Conservation (phyloP, 2,888 invertebrate species). For the Neoascia interrupta region DNA sequence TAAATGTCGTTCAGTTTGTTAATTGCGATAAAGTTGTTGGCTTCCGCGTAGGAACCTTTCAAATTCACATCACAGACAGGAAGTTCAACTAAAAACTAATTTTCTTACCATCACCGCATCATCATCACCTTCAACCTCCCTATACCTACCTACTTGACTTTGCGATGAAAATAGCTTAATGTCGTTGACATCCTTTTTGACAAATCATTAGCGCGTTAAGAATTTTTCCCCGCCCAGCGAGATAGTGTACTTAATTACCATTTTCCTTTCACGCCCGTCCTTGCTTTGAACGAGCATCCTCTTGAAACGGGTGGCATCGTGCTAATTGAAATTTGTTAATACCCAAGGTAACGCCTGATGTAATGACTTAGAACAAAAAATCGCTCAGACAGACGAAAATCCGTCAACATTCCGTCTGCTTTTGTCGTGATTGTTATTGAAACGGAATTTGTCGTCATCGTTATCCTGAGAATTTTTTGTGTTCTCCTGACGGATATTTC, state of each 20-base stretch:
- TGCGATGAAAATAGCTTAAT: conserved; percentile 31
- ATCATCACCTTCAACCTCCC: not conserved
- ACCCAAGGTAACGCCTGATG: conserved; percentile 43
- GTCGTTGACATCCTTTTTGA: conserved; percentile 30
- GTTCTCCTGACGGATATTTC: not conserved
- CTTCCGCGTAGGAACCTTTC: too few species aligned
- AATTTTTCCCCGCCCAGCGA: conserved; percentile 18
- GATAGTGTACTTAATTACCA: conserved; percentile 42
- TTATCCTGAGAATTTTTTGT: not conserved
- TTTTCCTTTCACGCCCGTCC: conserved; percentile 8
- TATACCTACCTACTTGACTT: not conserved
- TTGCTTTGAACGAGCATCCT: not conserved
- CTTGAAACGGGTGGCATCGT: not conserved
- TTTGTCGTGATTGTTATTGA: conserved; percentile 35
- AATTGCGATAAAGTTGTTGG: too few species aligned
- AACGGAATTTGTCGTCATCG: conserved; percentile 26
- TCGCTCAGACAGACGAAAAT: not conserved
- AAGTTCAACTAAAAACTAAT: too few species aligned
- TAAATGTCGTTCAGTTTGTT: too few species aligned
- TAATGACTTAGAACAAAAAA: not conserved
- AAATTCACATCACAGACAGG: too few species aligned
- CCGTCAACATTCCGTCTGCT: not conserved
- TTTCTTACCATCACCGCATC: too few species aligned
- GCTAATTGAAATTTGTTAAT: conserved; percentile 55
- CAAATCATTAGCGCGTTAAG: conserved; percentile 45